Base-by-base conservation (phyloP, 2,888 invertebrate species). In the Drosophila atripex region DNA sequence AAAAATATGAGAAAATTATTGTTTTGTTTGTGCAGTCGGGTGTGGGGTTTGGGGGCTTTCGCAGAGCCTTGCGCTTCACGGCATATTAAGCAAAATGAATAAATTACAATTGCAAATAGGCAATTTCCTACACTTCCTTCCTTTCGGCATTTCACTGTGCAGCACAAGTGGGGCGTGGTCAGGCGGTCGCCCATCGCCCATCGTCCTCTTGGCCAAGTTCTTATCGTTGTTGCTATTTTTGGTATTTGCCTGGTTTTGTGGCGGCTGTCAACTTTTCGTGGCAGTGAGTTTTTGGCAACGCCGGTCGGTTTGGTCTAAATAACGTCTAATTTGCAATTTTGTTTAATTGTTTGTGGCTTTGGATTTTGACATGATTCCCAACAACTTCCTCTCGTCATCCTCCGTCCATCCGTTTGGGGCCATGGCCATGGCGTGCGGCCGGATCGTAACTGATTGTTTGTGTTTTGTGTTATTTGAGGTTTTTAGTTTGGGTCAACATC, bases 51-150 rank as follows among this genome's bases (percentile, higher is more conserved):
- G 39, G 18, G 49, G 58, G 75, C 77, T 25, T 25, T 25, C 25
- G 25, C 73, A 64, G 68, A 72, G 82, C 68, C 74, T 73, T 68
- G 53, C 71, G 79, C 80, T 85, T 87, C 86, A 87, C 76, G 85
- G 83, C 83, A 71, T 87, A 78, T 84, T 84, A 87, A 85, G 75
- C 83, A 80, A 78, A 80, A 85, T 87, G 87, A 85, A 85, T 85
- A 87, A 85, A 85, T 85, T 87, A 87, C 87, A 87, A 87, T 85
- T 85, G 87, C 87, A 87, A 87, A 87, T 85, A 85, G 85, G 85
- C 85, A 87, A 87, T 85, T 87, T 85, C 85, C 85, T 80, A 76
- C 87, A 86, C 87, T 84, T 84, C 84, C 84, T 86, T 84, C 78
- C 84, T 76, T 79, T 71, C 71, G 71, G 39, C 70, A 72, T 57